Evolutionary conservation across 2,113 vertebrate species (phyloP), one percentile per base, ranked within the genome.

Genomic region (Cryptotis parvus): DNA sequence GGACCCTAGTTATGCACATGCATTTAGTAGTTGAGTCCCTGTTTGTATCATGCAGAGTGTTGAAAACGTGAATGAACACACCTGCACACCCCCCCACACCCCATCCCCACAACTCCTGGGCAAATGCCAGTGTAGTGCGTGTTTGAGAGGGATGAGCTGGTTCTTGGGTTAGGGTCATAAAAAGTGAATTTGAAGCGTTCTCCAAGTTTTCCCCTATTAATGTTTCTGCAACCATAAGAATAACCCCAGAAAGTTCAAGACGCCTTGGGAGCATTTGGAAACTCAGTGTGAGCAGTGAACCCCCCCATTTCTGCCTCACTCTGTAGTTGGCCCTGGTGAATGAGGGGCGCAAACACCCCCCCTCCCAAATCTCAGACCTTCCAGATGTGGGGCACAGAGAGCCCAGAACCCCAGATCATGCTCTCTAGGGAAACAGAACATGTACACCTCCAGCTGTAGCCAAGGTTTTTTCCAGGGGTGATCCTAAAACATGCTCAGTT

Each of bases 1-100:
- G 69, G 74, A 55, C 31, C 39, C 24, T 87, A 95, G 81, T 87
- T 91, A 90, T 90, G 78, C 88, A 91, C 85, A 87, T 83, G 87
- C 55, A 87, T 91, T 80, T 73, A 68, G 89, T 75, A 86, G 79
- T 93, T 93, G 87, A 85, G 78, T 87, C 14, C 33, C 66, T 58
- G 9, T 85, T 91, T 87, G 74, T 84, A 85, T 79, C 63, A 74
- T 2, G 35, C n/a, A 39, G 85, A 45, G 15, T 63, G 41, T 65
- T 77, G 39, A 72, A 84, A 84, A 35, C 55, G 27, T 52, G 35
- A 69, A 63, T 69, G 90, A 82, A 22, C 79, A 73, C 68, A 74
- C 45, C 74, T 81, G 76, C 22, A 18, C 6, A 9, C 22, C 24
- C 14, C 33, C n/a, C 10, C 33, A 1, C 4, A 14, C 45, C 45